Percentiles rank a stretch among this genome's conserved stretches.
Evolutionary conservation across 2,797 vertebrate species (phyloP).

Genomic region (Okamejei kenojei): DNA sequence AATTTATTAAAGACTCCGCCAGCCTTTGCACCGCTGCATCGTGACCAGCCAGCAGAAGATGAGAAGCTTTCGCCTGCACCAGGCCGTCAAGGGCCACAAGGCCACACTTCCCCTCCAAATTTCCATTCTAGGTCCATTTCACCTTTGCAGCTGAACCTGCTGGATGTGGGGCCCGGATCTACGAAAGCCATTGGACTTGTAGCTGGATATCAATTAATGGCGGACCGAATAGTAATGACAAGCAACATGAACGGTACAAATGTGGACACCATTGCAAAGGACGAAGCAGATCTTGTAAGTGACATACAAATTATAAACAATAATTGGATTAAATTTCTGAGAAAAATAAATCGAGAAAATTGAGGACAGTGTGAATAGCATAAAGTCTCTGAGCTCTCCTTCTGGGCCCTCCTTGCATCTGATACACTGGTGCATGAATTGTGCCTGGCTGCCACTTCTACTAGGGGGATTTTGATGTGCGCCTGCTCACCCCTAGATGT

Average conservation of each 20-base stretch:
- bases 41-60: conserved; percentile 49
- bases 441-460: too few species aligned
- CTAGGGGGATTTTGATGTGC: too few species aligned
- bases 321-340: too few species aligned
- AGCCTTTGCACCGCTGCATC: conserved; percentile 52
- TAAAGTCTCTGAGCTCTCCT: too few species aligned
- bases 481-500: too few species aligned
- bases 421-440: too few species aligned
- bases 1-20: conserved; percentile 52
- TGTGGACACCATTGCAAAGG: conserved; percentile 40
- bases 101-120: conserved; percentile 63
- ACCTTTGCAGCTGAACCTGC: conserved; percentile 82
- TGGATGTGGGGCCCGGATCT: conserved; percentile 76
- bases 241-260: too few species aligned
- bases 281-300: conserved; percentile 60
- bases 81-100: conserved; percentile 52
- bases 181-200: conserved; percentile 50
- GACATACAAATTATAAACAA: background rate
- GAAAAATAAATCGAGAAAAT: too few species aligned
- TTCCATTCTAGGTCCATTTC: conserved; percentile 89
- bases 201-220: conserved; percentile 45
- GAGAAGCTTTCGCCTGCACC: conserved; percentile 48
- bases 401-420: too few species aligned
- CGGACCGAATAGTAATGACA: conserved; percentile 41
- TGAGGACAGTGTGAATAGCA: too few species aligned